Evolutionary conservation across 2,888 invertebrate species (phyloP).

Genomic region (Elmis aenea): DNA sequence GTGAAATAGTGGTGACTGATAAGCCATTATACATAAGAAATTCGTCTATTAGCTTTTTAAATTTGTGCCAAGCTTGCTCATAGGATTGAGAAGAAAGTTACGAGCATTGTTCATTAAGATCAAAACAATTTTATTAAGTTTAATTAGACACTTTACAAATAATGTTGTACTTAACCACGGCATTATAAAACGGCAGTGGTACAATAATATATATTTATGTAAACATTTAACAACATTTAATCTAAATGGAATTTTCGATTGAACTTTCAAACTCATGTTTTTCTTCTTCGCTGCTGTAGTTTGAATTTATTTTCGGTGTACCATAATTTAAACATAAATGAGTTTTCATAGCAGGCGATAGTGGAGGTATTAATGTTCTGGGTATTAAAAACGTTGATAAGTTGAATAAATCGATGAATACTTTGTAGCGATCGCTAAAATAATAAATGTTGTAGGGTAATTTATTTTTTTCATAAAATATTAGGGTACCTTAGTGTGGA

Average conservation of each 20-base stretch:
- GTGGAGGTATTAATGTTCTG: conserved; percentile 81
- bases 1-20: no score
- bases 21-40: no score
- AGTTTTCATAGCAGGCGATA: conserved; percentile 77
- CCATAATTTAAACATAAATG: conserved; percentile 51
- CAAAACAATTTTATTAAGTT: no score
- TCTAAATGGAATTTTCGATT: conserved; percentile 2
- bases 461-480: conserved; percentile 1
- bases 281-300: conserved; percentile 7
- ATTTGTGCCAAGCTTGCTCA: no score
- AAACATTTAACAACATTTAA: no score
- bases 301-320: conserved; percentile 2
- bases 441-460: conserved; percentile 5
- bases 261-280: conserved; percentile 6
- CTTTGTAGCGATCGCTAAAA: conserved; percentile 95
- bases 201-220: no score
- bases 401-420: conserved; percentile 96
- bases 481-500: conserved; percentile 82
- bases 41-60: no score
- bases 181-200: no score
- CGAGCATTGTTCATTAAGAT: no score
- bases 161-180: no score
- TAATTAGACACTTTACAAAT: no score
- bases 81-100: no score
- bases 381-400: conserved; percentile 95